Percentiles rank a stretch among this genome's conserved stretches.
phyloP scores from a whole-genome alignment of 2,797 vertebrate species.

The Muscicapa comitata region DNA sequence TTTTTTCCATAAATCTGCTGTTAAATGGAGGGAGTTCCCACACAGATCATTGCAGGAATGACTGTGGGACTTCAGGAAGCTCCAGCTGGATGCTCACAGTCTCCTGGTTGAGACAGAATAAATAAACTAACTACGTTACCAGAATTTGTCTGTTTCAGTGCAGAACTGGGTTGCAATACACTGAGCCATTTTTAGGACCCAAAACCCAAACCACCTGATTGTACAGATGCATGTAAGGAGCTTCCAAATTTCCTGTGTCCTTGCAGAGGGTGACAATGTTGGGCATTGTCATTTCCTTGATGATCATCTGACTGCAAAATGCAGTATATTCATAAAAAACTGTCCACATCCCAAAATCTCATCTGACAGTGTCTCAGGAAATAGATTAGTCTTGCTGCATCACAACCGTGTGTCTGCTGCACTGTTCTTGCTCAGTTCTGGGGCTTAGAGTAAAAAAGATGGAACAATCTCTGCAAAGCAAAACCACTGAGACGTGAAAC shows the following conservation, averaged over 20 bases:
- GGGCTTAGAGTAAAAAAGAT: not conserved
- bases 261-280: not conserved
- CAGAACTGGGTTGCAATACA: not conserved
- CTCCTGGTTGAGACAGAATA: not conserved
- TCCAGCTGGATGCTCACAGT: not conserved
- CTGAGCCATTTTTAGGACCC: not conserved
- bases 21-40: not conserved
- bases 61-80: not conserved
- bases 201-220: not conserved
- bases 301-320: not conserved
- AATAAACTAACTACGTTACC: fast-evolving
- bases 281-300: not conserved
- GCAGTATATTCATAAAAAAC: not conserved
- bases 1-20: not conserved
- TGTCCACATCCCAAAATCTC: not conserved
- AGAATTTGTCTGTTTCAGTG: not conserved
- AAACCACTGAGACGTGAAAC: not conserved
- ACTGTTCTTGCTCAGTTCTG: not conserved
- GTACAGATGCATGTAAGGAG: not conserved
- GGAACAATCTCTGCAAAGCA: not conserved
- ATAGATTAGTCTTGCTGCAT: not conserved
- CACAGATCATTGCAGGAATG: not conserved
- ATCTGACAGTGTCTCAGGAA: not conserved
- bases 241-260: not conserved
- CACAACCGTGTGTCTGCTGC: not conserved